Conservation (phyloP, 2,888 invertebrate genomes). For the Dolichopus griseipennis region DNA sequence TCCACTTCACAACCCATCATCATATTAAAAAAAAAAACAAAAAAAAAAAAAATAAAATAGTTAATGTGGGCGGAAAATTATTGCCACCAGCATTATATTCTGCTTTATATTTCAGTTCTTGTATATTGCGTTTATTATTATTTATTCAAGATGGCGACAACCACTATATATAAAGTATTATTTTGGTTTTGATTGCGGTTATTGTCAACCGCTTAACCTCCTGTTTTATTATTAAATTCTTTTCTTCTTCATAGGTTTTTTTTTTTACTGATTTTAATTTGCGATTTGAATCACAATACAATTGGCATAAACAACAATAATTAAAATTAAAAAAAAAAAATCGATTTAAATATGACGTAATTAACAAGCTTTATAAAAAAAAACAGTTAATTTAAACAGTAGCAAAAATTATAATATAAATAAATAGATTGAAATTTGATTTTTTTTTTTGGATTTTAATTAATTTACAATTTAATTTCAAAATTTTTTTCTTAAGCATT, state of each 20-base stretch:
- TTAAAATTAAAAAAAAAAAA: too few relatives aligned
- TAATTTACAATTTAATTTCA: too few relatives aligned
- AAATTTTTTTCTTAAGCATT: too few relatives aligned
- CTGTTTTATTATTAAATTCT: not conserved
- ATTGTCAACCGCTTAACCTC: slow-evolving; percentile 1
- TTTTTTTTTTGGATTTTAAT: too few relatives aligned
- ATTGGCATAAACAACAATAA: too few relatives aligned
- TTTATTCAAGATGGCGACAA: not conserved
- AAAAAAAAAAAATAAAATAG: not conserved
- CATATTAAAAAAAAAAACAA: not conserved
- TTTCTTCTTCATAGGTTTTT: not conserved
- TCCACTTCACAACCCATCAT: not conserved
- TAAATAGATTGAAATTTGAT: too few relatives aligned
- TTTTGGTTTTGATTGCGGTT: not conserved
- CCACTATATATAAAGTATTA: not conserved
- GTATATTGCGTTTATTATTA: not conserved
- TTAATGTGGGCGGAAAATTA: not conserved
- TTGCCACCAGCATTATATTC: not conserved
- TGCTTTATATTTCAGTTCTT: not conserved
- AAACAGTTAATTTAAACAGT: too few relatives aligned
- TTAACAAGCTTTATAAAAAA: too few relatives aligned
- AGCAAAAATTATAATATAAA: too few relatives aligned
- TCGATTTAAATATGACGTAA: too few relatives aligned
- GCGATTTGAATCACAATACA: too few relatives aligned
- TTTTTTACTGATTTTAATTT: too few relatives aligned